Conservation (phyloP, 1,140 invertebrate species). For the Euura saliciscinereae region DNA sequence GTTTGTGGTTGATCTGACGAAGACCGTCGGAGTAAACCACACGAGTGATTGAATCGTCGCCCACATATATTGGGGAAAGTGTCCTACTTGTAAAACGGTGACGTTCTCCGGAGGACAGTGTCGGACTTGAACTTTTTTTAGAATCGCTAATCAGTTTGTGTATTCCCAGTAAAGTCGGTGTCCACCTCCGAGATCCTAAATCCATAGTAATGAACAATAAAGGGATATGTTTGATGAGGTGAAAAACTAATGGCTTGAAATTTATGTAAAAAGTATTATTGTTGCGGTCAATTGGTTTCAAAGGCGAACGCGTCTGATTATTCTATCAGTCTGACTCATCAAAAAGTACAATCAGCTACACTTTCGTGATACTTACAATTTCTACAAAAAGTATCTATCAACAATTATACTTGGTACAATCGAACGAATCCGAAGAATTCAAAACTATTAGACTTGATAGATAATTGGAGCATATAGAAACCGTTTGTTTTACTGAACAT, state of each 20-base stretch:
- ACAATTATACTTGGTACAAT: too few species aligned
- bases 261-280: not conserved
- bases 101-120: not conserved
- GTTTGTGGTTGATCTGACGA: not conserved
- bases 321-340: not conserved
- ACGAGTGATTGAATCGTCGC: not conserved
- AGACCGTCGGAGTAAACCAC: not conserved
- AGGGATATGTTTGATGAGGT: not conserved
- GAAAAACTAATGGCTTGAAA: not conserved
- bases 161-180: not conserved
- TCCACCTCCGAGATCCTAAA: not conserved
- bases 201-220: not conserved
- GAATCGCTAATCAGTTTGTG: not conserved
- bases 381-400: not conserved
- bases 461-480: too few species aligned
- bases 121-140: not conserved
- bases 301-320: not conserved
- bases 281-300: not conserved
- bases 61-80: conserved; percentile 1
- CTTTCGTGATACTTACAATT: not conserved
- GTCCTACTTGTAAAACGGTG: not conserved
- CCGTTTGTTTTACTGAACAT: too few species aligned
- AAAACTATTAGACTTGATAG: too few species aligned
- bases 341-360: not conserved
- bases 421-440: too few species aligned